Evolutionary conservation across 2,888 invertebrate genomes (phyloP).

Genomic region (Pammene aurita): DNA sequence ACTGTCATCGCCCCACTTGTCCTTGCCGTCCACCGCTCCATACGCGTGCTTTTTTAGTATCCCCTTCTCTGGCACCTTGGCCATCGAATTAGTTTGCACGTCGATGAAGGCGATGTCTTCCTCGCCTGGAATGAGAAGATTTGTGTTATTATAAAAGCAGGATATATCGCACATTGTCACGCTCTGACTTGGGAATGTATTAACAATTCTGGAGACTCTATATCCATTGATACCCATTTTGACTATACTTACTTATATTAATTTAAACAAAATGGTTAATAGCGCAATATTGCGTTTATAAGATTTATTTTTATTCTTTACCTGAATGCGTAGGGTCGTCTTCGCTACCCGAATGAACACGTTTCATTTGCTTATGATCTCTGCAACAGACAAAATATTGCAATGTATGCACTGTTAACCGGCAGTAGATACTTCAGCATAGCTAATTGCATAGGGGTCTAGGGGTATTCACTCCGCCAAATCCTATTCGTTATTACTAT

Average conservation of each 20-base stretch:
- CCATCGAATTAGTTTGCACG: slow-evolving; percentile 88
- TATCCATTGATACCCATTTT: no score
- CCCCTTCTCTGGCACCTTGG: slow-evolving; percentile 93
- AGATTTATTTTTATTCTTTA: slow-evolving; percentile 53
- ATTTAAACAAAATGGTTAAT: no score
- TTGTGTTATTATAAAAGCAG: neutral
- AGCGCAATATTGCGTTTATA: no score
- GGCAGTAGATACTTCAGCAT: slow-evolving; percentile 42
- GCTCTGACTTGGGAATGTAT: no score
- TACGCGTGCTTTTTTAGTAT: slow-evolving; percentile 95
- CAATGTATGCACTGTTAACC: slow-evolving; percentile 23
- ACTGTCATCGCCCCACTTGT: slow-evolving; percentile 89
- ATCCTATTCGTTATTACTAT: slow-evolving; percentile 19
- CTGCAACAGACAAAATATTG: slow-evolving; percentile 73
- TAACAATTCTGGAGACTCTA: no score
- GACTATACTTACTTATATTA: no score
- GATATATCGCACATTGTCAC: no score
- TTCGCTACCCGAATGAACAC: slow-evolving; percentile 88
- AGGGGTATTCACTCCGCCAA: slow-evolving; percentile 19
- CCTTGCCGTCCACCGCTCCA: slow-evolving; percentile 88
- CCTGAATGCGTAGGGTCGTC: slow-evolving; percentile 91
- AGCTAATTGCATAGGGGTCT: slow-evolving; percentile 33
- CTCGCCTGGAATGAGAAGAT: slow-evolving; percentile 78
- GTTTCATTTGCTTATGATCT: slow-evolving; percentile 93
- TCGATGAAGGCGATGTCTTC: slow-evolving; percentile 94